Percentiles rank a stretch among this genome's conserved stretches.
Conservation (phyloP, 2,797 vertebrate genomes). For the Catamblyrhynchus diadema region DNA sequence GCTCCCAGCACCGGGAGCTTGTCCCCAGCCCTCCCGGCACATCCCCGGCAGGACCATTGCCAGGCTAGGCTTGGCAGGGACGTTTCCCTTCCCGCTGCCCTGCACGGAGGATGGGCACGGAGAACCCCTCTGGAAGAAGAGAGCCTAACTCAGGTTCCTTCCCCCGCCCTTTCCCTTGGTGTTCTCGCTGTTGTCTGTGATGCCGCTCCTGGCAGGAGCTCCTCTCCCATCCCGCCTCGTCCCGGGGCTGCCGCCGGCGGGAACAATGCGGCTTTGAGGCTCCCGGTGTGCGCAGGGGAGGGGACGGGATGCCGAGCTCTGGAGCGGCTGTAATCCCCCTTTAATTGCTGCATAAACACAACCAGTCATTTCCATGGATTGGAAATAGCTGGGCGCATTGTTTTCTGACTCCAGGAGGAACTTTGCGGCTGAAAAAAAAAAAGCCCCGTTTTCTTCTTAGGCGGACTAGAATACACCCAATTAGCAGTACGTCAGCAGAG, state of each 20-base stretch:
- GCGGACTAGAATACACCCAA: background rate
- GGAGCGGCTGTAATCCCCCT: conserved; percentile 62
- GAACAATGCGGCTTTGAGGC: conserved; percentile 61
- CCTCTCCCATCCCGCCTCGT: conserved; percentile 6
- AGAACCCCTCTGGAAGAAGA: background rate
- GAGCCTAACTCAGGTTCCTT: background rate
- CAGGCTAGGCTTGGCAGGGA: background rate
- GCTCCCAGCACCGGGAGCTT: background rate
- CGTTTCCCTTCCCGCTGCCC: fast-evolving
- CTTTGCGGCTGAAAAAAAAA: background rate
- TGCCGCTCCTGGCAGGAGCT: conserved; percentile 11
- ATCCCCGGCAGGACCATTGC: fast-evolving
- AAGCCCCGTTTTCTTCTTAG: background rate
- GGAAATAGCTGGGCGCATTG: conserved; percentile 3
- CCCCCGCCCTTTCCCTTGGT: background rate
- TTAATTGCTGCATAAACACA: conserved; percentile 72
- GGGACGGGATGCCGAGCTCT: conserved; percentile 43
- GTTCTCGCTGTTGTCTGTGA: background rate
- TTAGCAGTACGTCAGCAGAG: background rate
- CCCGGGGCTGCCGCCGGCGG: background rate
- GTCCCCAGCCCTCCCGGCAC: background rate
- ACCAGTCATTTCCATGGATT: conserved; percentile 39
- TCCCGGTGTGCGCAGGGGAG: conserved; percentile 28
- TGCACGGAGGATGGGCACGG: fast-evolving
- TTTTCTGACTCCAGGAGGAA: conserved; percentile 20